A percentile compares a stretch with the other conserved stretches of the same genome.
These are phyloP conservation scores for Poeciliopsis turneri DNA, from an alignment of 2,797 vertebrate species.

Conservation along the genomic window DNA sequence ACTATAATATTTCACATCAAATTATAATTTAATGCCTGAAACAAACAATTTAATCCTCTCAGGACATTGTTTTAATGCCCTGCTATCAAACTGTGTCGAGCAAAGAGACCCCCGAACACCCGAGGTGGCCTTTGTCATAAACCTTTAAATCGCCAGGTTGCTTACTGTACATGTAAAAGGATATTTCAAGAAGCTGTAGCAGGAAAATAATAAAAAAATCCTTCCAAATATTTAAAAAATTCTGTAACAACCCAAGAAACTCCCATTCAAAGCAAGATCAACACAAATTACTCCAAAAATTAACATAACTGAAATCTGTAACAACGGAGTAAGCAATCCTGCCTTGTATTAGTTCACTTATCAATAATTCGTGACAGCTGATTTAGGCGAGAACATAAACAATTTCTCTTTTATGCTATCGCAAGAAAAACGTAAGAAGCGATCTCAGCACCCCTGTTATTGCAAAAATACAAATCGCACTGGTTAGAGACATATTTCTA, in stretches of 20 bases:
- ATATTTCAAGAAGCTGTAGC: neutral
- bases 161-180: slow-evolving; percentile 12
- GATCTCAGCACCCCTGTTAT: neutral
- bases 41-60: slow-evolving; percentile 32
- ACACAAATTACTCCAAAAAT: neutral
- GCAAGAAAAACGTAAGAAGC: neutral
- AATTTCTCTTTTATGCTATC: neutral
- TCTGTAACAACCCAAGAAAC: slow-evolving; percentile 2
- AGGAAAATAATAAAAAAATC: no score
- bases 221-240: no score
- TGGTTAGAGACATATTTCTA: neutral
- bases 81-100: slow-evolving; percentile 21
- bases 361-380: neutral
- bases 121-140: slow-evolving; percentile 24
- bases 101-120: slow-evolving; percentile 27
- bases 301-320: neutral
- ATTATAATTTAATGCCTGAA: slow-evolving; percentile 49
- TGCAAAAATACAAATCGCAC: neutral
- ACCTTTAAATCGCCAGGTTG: slow-evolving; percentile 27
- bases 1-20: slow-evolving; percentile 35
- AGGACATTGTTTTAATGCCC: slow-evolving; percentile 21
- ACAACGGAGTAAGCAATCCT: neutral
- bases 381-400: neutral
- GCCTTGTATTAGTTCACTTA: neutral
- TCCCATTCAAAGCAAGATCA: neutral